Conservation (phyloP, 2,888 invertebrate species). For the Callosobruchus maculatus region DNA sequence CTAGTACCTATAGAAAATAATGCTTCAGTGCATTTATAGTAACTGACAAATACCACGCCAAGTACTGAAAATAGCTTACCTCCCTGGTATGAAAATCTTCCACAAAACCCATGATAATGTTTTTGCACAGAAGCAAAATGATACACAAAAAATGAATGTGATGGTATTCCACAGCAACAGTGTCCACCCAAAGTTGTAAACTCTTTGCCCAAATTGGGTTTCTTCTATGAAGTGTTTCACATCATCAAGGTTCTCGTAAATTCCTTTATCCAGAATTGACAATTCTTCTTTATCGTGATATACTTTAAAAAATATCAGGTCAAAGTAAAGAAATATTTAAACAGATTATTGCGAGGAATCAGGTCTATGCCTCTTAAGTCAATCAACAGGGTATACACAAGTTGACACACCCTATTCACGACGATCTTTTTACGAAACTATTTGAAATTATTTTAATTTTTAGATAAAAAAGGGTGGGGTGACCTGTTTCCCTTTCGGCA, state of each 20-base stretch:
- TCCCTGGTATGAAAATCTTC: conserved; percentile 16
- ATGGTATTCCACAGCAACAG: conserved; percentile 28
- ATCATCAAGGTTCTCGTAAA: conserved; percentile 4
- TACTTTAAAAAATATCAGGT: not conserved
- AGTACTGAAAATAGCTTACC: conserved; percentile 17
- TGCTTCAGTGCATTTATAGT: no score
- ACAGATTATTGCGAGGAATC: no score
- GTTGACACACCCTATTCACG: no score
- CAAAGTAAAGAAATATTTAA: not conserved
- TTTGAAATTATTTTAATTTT: no score
- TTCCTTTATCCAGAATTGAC: conserved; percentile 8
- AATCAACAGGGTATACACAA: no score
- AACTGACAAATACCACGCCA: no score
- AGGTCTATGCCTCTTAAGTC: no score
- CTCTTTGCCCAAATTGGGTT: conserved; percentile 12
- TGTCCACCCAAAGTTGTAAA: conserved; percentile 25
- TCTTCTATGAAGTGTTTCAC: not conserved
- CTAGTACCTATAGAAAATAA: no score
- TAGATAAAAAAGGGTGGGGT: no score
- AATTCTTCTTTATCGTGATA: not conserved
- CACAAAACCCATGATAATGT: conserved; percentile 18
- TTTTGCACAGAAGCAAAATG: conserved; percentile 25
- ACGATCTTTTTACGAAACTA: no score
- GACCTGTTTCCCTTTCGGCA: no score
- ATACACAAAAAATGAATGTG: conserved; percentile 27